A percentile compares a stretch with the other conserved stretches of the same genome.
These are phyloP conservation scores for Pammene aurita DNA, from an alignment of 2,888 invertebrate species.

Conservation along the genomic window DNA sequence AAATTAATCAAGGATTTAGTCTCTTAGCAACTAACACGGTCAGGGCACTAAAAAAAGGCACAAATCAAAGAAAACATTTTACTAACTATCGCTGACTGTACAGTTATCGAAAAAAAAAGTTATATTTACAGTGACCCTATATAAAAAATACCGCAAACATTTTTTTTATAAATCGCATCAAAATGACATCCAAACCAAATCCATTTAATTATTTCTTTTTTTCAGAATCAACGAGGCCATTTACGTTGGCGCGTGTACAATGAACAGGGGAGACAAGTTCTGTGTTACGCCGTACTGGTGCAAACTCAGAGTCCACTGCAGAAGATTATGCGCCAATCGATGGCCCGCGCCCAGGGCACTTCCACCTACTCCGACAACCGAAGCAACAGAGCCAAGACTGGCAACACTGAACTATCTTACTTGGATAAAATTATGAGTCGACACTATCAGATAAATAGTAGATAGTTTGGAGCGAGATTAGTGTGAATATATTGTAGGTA, in stretches of 20 bases:
- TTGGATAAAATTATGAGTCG: not conserved
- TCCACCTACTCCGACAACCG: not conserved
- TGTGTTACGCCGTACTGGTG: conserved; percentile 71
- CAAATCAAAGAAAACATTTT: no score
- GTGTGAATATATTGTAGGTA: conserved; percentile 1
- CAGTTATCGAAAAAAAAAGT: no score
- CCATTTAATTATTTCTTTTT: conserved; percentile 34
- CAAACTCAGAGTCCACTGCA: conserved; percentile 68
- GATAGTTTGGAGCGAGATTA: conserved; percentile 3
- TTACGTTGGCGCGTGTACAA: conserved; percentile 70
- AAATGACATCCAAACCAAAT: not conserved
- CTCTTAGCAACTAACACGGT: no score
- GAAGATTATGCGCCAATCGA: conserved; percentile 55
- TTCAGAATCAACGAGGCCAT: conserved; percentile 71
- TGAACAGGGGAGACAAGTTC: conserved; percentile 59
- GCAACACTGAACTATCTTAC: conserved; percentile 1
- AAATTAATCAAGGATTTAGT: no score
- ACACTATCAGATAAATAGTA: conserved; percentile 18
- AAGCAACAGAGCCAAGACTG: not conserved
- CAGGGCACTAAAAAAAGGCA: no score
- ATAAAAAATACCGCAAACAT: no score
- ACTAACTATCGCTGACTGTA: no score
- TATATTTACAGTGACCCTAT: no score
- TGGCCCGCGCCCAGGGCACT: conserved; percentile 50
- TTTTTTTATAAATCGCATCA: no score